These are phyloP conservation scores for Acanthosepion pharaonis DNA, from an alignment of 2,888 invertebrate species.

Conservation along the genomic window DNA sequence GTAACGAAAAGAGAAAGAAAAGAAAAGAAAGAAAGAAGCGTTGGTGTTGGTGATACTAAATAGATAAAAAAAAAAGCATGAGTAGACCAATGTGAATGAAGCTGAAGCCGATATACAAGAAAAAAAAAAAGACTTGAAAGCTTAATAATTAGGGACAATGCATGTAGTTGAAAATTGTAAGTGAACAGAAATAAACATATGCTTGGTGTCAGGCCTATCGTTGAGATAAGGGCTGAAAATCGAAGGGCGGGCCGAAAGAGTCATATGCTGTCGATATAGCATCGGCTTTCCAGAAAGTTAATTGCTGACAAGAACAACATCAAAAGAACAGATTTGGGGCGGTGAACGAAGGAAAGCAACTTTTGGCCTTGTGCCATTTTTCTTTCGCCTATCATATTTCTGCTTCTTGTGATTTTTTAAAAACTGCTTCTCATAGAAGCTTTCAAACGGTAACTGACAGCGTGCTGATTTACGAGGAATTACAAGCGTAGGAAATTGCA, in stretches of 20 bases:
- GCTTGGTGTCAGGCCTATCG: background rate
- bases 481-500: background rate
- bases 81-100: background rate
- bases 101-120: no score
- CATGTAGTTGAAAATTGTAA: background rate
- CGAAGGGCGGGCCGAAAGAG: background rate
- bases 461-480: background rate
- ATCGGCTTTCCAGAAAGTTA: background rate
- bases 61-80: background rate
- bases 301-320: constrained; percentile 4
- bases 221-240: background rate
- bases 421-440: background rate
- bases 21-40: background rate
- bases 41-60: background rate
- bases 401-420: background rate
- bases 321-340: background rate
- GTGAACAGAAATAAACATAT: background rate
- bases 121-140: background rate
- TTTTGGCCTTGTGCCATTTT: background rate
- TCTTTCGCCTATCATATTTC: background rate
- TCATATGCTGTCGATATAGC: background rate
- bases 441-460: background rate
- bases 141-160: constrained; percentile 7
- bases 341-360: background rate
- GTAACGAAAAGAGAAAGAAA: background rate